A percentile compares a stretch with the other conserved stretches of the same genome.
These are phyloP conservation scores for Pseudanteris insignis DNA, from an alignment of 2,888 invertebrate genomes.

Conservation along the genomic window DNA sequence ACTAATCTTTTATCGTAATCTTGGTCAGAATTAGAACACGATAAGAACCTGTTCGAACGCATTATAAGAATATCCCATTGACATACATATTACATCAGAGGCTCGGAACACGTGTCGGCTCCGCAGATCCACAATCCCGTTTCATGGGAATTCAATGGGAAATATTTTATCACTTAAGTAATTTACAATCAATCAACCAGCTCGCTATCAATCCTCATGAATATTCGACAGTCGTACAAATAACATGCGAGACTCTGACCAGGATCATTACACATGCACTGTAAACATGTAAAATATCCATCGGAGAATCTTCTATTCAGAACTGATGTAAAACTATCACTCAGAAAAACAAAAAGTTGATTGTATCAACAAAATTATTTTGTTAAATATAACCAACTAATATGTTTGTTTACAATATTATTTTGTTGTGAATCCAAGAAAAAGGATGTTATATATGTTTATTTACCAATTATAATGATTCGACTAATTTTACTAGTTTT, in stretches of 20 bases:
- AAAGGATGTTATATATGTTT: no score
- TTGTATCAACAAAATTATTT: no score
- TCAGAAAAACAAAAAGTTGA: no score
- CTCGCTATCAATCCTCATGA: constrained; percentile 10
- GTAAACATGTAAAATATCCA: constrained; percentile 3
- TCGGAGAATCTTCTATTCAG: constrained; percentile 9
- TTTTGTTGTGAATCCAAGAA: no score
- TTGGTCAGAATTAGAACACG: constrained; percentile 20
- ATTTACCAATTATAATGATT: no score
- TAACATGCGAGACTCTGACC: constrained; percentile 4
- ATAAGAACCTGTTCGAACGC: constrained; percentile 31
- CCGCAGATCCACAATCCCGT: constrained; percentile 19
- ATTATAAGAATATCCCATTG: constrained; percentile 28
- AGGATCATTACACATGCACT: constrained; percentile 11
- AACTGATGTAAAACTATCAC: no score
- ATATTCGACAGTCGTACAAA: constrained; percentile 13
- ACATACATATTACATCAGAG: constrained; percentile 31
- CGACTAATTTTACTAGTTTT: no score
- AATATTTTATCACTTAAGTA: constrained; percentile 54
- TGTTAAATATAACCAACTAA: no score
- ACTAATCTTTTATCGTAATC: constrained; percentile 21
- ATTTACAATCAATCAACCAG: background rate
- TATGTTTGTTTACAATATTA: no score
- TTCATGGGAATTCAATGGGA: constrained; percentile 57
- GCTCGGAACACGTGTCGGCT: constrained; percentile 4